A percentile compares a stretch with the other conserved stretches of the same genome.
These are phyloP conservation scores for Urocolius indicus DNA, from an alignment of 2,113 vertebrate species.

Conservation along the genomic window DNA sequence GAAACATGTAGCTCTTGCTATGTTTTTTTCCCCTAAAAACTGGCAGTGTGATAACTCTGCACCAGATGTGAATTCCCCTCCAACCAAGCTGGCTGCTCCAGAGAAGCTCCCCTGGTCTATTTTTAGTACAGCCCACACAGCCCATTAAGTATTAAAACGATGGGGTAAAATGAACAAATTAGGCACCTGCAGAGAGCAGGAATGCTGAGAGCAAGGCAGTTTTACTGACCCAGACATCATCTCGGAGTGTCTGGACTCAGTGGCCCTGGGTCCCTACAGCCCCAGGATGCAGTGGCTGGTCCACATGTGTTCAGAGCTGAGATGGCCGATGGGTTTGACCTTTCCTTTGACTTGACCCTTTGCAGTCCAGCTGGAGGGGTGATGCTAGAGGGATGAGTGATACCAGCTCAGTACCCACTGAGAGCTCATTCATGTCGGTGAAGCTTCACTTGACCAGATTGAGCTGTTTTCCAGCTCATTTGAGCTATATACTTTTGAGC, in stretches of 20 bases:
- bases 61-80: neutral
- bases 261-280: neutral
- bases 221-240: neutral
- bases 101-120: neutral
- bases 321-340: rapidly evolving
- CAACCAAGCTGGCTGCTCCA: neutral
- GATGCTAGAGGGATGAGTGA: neutral
- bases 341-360: rapidly evolving
- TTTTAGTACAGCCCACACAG: neutral
- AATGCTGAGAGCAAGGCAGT: neutral
- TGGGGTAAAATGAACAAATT: neutral
- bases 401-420: neutral
- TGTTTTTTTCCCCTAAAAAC: rapidly evolving
- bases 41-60: neutral
- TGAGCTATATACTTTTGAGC: neutral
- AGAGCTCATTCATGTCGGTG: neutral
- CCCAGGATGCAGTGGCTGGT: too few relatives aligned
- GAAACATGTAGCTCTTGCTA: neutral
- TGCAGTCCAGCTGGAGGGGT: neutral
- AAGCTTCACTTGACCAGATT: neutral
- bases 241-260: rapidly evolving
- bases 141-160: neutral
- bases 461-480: conserved; percentile 43
- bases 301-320: rapidly evolving
- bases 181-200: neutral